Evolutionary conservation across 2,888 invertebrate genomes (phyloP).

Genomic region (Tetramorium bicarinatum): DNA sequence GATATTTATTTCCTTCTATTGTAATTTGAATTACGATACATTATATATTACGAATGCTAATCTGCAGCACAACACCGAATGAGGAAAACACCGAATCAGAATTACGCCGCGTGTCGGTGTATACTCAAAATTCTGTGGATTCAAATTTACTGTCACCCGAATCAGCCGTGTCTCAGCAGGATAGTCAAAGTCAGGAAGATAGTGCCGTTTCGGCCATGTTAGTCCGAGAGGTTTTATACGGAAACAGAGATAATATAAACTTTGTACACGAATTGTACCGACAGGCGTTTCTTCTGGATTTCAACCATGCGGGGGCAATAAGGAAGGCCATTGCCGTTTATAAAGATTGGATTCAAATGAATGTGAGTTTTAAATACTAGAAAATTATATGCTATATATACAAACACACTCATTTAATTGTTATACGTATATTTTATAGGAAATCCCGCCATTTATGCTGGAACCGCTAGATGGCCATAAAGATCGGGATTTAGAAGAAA

Average conservation of each 20-base stretch:
- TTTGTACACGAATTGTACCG: slow-evolving; percentile 97
- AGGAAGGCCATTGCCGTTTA: slow-evolving; percentile 96
- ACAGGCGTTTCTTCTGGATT: slow-evolving; percentile 96
- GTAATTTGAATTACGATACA: not conserved
- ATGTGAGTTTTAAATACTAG: slow-evolving; percentile 87
- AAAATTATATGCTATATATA: not conserved
- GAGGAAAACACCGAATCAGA: slow-evolving; percentile 85
- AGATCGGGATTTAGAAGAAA: slow-evolving; percentile 83
- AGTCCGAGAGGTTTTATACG: slow-evolving; percentile 95
- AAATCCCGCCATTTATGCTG: slow-evolving; percentile 94
- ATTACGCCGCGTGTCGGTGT: slow-evolving; percentile 85
- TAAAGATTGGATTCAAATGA: slow-evolving; percentile 98
- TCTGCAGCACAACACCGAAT: slow-evolving; percentile 83
- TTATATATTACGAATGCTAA: not conserved
- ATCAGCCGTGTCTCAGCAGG: slow-evolving; percentile 76
- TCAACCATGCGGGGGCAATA: slow-evolving; percentile 95
- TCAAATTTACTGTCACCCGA: slow-evolving; percentile 82
- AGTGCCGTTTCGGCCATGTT: slow-evolving; percentile 88
- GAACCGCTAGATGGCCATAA: slow-evolving; percentile 88
- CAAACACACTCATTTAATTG: not conserved
- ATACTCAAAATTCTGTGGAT: slow-evolving; percentile 83
- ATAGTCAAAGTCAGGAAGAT: slow-evolving; percentile 82
- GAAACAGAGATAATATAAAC: slow-evolving; percentile 96
- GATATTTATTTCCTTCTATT: slow-evolving; percentile 37
- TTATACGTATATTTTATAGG: slow-evolving; percentile 83